These are phyloP conservation scores for Bathynomus jamesi DNA, from an alignment of 1,140 invertebrate species.

Conservation along the genomic window DNA sequence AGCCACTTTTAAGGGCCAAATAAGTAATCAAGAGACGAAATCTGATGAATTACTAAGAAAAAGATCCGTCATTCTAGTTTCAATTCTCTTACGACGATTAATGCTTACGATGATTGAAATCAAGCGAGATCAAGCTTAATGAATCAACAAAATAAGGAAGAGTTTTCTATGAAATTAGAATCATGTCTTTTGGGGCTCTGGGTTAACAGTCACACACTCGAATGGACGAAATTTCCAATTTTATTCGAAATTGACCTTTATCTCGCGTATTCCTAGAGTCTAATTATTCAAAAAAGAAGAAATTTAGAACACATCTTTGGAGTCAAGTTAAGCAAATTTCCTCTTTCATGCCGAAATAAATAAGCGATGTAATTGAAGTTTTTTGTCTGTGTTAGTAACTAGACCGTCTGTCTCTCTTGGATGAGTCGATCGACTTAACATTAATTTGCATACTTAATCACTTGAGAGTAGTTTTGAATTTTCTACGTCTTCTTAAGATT, in stretches of 20 bases:
- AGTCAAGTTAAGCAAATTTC: slow-evolving; percentile 6
- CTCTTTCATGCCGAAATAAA: slow-evolving; percentile 16
- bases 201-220: no score
- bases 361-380: neutral
- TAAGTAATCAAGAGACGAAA: no score
- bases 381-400: neutral
- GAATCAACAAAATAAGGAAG: no score
- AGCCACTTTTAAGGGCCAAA: no score
- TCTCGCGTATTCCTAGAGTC: slow-evolving; percentile 14
- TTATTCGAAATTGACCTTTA: slow-evolving; percentile 21
- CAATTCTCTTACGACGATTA: no score
- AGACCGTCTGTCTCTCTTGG: slow-evolving; percentile 5
- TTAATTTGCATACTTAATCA: slow-evolving; percentile 35
- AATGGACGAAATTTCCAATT: no score
- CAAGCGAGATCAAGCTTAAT: no score
- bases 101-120: no score
- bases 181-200: no score
- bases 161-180: no score
- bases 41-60: no score
- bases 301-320: neutral
- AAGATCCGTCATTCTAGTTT: no score
- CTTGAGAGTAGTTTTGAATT: slow-evolving; percentile 5
- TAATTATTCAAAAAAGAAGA: slow-evolving; percentile 10
- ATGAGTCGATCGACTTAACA: slow-evolving; percentile 31
- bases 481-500: neutral